Evolutionary conservation across 2,888 invertebrate species (phyloP).

Genomic region (Cistogaster globosa): DNA sequence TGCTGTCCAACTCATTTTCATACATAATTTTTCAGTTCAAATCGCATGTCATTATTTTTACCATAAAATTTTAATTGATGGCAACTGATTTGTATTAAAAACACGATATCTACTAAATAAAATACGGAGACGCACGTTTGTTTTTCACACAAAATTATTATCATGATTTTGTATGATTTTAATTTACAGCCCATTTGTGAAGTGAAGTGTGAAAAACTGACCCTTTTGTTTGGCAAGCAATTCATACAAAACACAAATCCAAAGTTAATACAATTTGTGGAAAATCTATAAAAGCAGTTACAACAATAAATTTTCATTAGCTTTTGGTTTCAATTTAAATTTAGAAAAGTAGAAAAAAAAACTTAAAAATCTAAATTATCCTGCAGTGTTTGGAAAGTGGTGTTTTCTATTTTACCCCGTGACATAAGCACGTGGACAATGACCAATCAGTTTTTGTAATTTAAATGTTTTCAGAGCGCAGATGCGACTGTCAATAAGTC

Average conservation of each 20-base stretch:
- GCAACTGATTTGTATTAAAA: slow-evolving; percentile 22
- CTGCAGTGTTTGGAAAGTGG: slow-evolving; percentile 42
- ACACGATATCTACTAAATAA: no score
- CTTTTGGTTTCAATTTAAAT: neutral
- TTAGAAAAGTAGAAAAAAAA: no score
- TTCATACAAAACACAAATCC: slow-evolving; percentile 5
- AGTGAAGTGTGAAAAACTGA: slow-evolving; percentile 64
- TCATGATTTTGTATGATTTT: slow-evolving; percentile 6
- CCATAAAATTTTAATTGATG: slow-evolving; percentile 8
- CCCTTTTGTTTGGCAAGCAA: slow-evolving; percentile 38
- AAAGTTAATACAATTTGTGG: slow-evolving; percentile 63
- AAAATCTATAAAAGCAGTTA: slow-evolving; percentile 13
- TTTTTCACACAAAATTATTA: slow-evolving; percentile 1
- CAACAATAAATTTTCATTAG: slow-evolving; percentile 8
- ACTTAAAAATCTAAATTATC: slow-evolving; percentile 30
- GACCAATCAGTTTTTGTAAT: neutral
- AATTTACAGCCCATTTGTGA: slow-evolving; percentile 63
- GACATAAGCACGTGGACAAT: slow-evolving; percentile 32
- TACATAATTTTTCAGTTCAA: neutral
- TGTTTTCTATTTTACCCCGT: neutral
- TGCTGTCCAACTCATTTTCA: slow-evolving; percentile 11
- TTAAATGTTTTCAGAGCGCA: slow-evolving; percentile 4
- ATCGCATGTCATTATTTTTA: no score
- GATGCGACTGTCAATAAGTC: slow-evolving; percentile 66
- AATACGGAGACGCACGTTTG: neutral